Evolutionary conservation across 2,113 vertebrate species (phyloP), one percentile per base, ranked within the genome.

Genomic region (Gila orcuttii): DNA sequence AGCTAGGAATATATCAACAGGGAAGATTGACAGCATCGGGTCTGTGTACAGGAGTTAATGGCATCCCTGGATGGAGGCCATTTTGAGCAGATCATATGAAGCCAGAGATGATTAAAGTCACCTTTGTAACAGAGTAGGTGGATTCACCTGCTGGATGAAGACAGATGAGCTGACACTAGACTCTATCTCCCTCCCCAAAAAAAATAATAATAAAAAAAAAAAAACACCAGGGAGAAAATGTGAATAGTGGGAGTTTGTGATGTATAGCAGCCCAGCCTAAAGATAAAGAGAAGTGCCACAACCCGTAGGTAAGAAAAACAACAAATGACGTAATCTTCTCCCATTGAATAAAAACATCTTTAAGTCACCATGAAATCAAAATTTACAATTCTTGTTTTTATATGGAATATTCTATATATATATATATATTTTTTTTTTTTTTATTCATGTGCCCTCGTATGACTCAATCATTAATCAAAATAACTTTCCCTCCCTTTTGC

Each of bases 91-190:
- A 84, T 90, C 76, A 28, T 79, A 80, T 88, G 88, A 57, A 82
- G 60, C 60, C 39, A 80, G 85, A 85, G 87, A 82, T 88, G 89
- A 87, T 88, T 87, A 89, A 83, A 89, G 77, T 76, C 88, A 89
- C 71, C 88, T 77, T 79, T 73, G 81, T 84, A 83, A 80, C 85
- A 89, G 88, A 28, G 25, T 79, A 88, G 86, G 90, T 86, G 91
- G 85, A 85, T 66, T 76, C 84, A 87, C 78, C 86, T 87, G 76
- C 87, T 84, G 88, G 85, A 91, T 52, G 86, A 89, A 87, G 81
- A 82, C 55, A 85, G 83, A 87, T 74, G 83, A 85, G 62, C 31
- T 66, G 69, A 71, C 19, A 71, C 36, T 59, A 6, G 23, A 36
- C 15, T 25, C 28, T 59, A 11, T 31, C 55, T 2, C 45, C 3